Conservation (phyloP, 2,113 vertebrate genomes). For the Plecotus auritus region DNA sequence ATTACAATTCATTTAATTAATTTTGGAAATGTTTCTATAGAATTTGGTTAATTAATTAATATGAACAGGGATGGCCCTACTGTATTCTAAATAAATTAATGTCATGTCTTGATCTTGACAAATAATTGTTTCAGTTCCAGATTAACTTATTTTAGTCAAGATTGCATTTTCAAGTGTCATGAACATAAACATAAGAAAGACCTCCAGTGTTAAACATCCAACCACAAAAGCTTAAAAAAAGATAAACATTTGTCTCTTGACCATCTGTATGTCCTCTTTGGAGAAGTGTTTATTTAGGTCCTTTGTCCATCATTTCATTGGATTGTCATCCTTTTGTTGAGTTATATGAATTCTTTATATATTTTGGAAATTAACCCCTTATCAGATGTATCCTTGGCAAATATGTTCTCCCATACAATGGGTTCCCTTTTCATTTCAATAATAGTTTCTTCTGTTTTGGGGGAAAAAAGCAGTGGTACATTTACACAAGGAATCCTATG, state of each 20-base stretch:
- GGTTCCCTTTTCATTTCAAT: too few relatives aligned
- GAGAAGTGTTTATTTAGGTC: too few relatives aligned
- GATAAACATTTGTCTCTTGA: neutral
- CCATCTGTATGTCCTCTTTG: too few relatives aligned
- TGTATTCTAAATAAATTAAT: neutral
- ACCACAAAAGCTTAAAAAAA: neutral
- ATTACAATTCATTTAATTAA: neutral
- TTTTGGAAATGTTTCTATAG: neutral
- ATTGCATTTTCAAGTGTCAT: neutral
- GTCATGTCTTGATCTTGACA: neutral
- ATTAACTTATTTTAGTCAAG: neutral
- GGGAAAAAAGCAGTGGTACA: too few relatives aligned
- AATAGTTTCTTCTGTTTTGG: too few relatives aligned
- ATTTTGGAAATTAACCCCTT: too few relatives aligned
- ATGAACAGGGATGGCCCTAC: neutral
- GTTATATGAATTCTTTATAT: too few relatives aligned
- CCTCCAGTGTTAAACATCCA: neutral
- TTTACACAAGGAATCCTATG: too few relatives aligned
- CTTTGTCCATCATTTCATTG: too few relatives aligned
- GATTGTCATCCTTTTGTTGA: too few relatives aligned
- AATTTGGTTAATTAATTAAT: neutral
- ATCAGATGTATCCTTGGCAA: too few relatives aligned
- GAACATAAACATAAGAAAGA: neutral
- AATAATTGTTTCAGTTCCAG: neutral
- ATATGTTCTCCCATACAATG: too few relatives aligned